Base-by-base conservation (phyloP, 35 echinoderm and acorn worm species). In the Diadema setosum region DNA sequence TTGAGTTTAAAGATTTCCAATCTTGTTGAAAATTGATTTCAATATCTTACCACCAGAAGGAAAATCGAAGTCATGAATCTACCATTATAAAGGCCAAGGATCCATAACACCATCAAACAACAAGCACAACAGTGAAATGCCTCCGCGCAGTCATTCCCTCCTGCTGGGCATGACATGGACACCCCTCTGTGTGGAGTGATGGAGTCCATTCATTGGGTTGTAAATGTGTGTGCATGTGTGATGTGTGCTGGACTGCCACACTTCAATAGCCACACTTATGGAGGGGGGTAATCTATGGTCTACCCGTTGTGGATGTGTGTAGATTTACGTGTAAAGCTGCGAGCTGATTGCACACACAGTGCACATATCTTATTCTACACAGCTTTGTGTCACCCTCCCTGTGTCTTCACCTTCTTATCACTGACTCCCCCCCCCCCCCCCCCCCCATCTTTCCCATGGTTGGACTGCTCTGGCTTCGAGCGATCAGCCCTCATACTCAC, bases 251-350 rank as follows among this genome's bases (percentile, higher is more conserved):
- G 63, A 67, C 63, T 32, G 63, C n/a, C 6, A 21, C 40, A 42
- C 40, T 44, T 78, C 27, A 78, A 44, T 42, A 78, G 73, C 73
- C 73, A 15, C 34, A 16, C 40, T 67, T 34, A 67, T 67, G 63
- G 63, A 52, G 9, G 73, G 73, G 73, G 25, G 73, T 78, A 78
- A 31, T 43, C 73, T 78, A 35, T 78, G 44, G n/a, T n/a, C 14
- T 78, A 78, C 73, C 39, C 36, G 40, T 78, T 78, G n/a, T n/a
- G 30, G 73, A 78, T 44, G 39, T 78, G 73, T 78, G 73, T 78
- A 78, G 39, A 78, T 78, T 39, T 78, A 44, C 44, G 63, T 67
- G 63, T 67, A 67, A 78, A 78, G 73, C 73, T 78, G 73, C 24
- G 73, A 20, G 73, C 73, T 78, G 11, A 9, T 16, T 44, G 40